phyloP scores from a whole-genome alignment of 2,113 vertebrate genomes.

The Eudyptes chrysolophus region DNA sequence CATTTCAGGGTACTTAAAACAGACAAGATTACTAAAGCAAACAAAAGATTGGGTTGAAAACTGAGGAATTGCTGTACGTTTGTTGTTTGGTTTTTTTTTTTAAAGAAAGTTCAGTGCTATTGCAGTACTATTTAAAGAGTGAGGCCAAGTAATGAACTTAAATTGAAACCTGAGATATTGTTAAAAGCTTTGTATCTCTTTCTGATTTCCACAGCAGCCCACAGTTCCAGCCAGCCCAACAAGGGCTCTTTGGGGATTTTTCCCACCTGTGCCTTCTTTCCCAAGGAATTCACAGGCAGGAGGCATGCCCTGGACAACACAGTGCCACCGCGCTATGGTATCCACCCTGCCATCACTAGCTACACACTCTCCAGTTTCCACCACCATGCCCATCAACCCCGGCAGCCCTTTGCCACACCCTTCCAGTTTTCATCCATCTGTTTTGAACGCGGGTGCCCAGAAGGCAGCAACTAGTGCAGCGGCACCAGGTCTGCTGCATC shows the following conservation, averaged over 20 bases:
- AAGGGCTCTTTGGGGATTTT: background rate
- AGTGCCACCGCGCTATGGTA: too few relatives aligned
- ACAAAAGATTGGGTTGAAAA: background rate
- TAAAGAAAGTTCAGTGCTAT: too few relatives aligned
- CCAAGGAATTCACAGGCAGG: background rate
- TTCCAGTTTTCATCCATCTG: background rate
- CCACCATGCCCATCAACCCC: accelerated
- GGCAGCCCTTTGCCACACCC: background rate
- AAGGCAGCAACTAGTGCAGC: accelerated
- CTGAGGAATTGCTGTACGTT: background rate
- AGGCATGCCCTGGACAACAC: background rate
- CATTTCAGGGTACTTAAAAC: background rate
- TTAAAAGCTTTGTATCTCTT: background rate
- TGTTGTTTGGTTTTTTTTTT: background rate
- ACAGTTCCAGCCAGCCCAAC: background rate
- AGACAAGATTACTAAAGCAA: background rate
- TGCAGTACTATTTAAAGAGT: background rate
- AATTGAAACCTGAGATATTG: background rate
- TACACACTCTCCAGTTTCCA: background rate
- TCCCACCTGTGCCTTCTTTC: too few relatives aligned
- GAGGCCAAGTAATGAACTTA: background rate
- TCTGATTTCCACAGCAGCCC: background rate
- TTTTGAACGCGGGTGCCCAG: background rate
- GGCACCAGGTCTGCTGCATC: background rate
- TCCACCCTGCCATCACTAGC: background rate